These are phyloP conservation scores for Lanius ludovicianus DNA, from an alignment of 2,113 vertebrate genomes.

Conservation along the genomic window DNA sequence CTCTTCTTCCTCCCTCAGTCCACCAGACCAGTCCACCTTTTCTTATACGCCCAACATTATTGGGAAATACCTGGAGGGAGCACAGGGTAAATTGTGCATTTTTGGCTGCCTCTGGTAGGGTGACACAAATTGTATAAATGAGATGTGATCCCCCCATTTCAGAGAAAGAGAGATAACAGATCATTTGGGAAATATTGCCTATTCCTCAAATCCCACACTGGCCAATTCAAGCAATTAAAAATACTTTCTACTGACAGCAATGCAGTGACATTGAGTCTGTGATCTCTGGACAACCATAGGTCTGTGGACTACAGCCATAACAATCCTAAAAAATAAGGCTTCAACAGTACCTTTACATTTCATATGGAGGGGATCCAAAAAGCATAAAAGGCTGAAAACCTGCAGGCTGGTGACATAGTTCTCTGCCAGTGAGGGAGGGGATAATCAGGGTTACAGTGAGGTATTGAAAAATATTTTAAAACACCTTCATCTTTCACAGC, in stretches of 20 bases:
- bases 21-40: background rate
- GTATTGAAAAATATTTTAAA: background rate
- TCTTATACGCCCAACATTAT: rapidly evolving
- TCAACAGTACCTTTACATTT: background rate
- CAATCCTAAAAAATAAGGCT: background rate
- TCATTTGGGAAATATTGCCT: background rate
- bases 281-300: background rate
- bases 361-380: background rate
- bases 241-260: background rate
- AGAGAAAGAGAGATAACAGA: background rate
- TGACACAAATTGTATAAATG: background rate
- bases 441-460: background rate
- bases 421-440: background rate
- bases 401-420: background rate
- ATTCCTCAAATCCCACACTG: background rate
- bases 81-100: rapidly evolving
- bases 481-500: background rate
- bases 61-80: background rate
- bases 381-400: background rate
- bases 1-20: background rate
- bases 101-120: background rate
- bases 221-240: background rate
- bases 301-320: background rate
- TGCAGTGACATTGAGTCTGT: background rate
- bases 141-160: background rate